phyloP scores from a whole-genome alignment of 2,113 vertebrate species.

The Malurus melanocephalus region DNA sequence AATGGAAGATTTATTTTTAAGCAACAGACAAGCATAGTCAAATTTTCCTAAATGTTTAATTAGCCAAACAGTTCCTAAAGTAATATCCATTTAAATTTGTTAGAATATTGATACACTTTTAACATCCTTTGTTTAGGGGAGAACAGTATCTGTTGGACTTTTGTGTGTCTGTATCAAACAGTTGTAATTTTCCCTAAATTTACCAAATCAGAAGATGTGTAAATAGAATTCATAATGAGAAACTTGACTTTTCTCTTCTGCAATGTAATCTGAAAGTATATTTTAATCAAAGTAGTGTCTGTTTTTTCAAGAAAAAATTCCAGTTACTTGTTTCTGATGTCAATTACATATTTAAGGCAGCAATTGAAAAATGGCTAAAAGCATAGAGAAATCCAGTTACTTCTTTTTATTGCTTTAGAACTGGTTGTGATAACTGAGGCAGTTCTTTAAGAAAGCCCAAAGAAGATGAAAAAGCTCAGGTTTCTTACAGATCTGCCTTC shows the following conservation, averaged over 20 bases:
- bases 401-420: neutral
- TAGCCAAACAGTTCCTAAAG: neutral
- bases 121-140: neutral
- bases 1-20: neutral
- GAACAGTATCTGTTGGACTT: neutral
- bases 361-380: neutral
- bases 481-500: neutral
- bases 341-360: neutral
- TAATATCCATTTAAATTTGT: neutral
- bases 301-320: neutral
- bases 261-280: neutral
- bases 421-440: neutral
- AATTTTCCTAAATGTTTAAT: neutral
- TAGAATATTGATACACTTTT: neutral
- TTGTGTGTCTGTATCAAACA: neutral
- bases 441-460: neutral
- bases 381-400: neutral
- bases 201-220: neutral
- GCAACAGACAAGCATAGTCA: neutral
- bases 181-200: neutral
- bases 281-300: neutral
- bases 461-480: neutral
- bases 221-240: neutral
- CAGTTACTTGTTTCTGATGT: neutral
- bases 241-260: neutral